A percentile compares a stretch with the other conserved stretches of the same genome.
phyloP scores from a whole-genome alignment of 2,797 vertebrate genomes.

The Enteromius trimaculatus region DNA sequence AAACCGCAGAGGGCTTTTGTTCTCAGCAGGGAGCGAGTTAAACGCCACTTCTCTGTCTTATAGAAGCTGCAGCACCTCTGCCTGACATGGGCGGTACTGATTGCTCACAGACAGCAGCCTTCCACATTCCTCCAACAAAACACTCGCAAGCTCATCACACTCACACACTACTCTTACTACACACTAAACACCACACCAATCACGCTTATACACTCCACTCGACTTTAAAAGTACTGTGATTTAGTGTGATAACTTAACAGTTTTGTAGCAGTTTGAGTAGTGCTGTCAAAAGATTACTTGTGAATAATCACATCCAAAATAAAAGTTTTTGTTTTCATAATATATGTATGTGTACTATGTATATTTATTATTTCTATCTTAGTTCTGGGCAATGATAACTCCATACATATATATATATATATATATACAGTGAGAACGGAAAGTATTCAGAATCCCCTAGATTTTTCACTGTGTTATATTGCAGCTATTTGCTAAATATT shows the following conservation, averaged over 20 bases:
- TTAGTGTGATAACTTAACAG: too few species aligned
- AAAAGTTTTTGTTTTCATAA: too few species aligned
- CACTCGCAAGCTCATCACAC: neutral
- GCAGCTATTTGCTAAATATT: too few species aligned
- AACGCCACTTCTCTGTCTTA: slow-evolving; percentile 20
- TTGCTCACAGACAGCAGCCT: slow-evolving; percentile 16
- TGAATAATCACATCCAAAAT: too few species aligned
- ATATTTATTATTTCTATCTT: too few species aligned
- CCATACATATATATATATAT: too few species aligned
- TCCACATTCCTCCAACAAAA: neutral
- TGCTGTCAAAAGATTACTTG: too few species aligned
- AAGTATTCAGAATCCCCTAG: too few species aligned
- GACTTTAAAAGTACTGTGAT: neutral
- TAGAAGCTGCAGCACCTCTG: slow-evolving; percentile 38
- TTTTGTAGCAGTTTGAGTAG: neutral
- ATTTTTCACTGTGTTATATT: too few species aligned
- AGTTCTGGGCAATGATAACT: too few species aligned
- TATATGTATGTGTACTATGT: too few species aligned
- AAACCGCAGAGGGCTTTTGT: slow-evolving; percentile 39
- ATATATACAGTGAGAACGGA: too few species aligned
- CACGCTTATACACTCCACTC: neutral
- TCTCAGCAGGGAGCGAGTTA: slow-evolving; percentile 21
- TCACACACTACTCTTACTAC: neutral
- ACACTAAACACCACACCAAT: neutral
- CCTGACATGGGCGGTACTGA: slow-evolving; percentile 16